Base-by-base conservation (phyloP, 2,113 vertebrate genomes). In the Morone saxatilis region DNA sequence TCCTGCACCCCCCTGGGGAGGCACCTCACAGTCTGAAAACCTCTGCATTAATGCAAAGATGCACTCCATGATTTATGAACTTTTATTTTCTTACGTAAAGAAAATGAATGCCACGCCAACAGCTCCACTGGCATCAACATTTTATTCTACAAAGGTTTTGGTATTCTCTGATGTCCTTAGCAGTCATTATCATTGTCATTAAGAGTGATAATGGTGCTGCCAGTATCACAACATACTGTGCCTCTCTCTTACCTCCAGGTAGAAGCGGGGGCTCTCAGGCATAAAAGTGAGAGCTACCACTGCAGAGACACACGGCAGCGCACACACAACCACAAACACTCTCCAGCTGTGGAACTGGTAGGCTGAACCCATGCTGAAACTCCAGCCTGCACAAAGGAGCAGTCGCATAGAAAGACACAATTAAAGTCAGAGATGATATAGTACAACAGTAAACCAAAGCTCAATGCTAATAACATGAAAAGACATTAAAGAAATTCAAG, bases 271-370 rank as follows among this genome's bases (percentile, higher is more conserved):
- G 85, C 98, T 99, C 94, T 99, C 98, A 0, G 98, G 98, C 97
- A 99, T 99, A 86, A 99, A 99, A 1, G 98, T 99, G 89, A 99
- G 97, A 51, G 98, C 96, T 31, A 99, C 98, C 61, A 99, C 98
- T 0, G 98, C 96, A 47, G 94, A 98, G 83, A 99, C 96, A 12
- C 98, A 99, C 5, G 98, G 98, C 57, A 99, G 95, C 0, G 98
- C 98, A 0, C 98, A 99, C 86, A 99, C 97, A 25, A 99, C 96
- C 94, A 99, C 98, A 40, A 99, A 99, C 70, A 99, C 98, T 61
- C 98, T 91, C 98, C 98, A 99, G 87, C 98, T 99, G 95, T 99
- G 98, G 91, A 99, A 99, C 94, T 99, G 98, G 94, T 99, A 99
- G 71, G 98, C 98, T 1, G 98, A 99, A 0, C 98, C 98, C 98